Percentiles rank a stretch among this genome's conserved stretches.
phyloP scores from a whole-genome alignment of 2,888 invertebrate genomes.

The Hypsopygia costalis region DNA sequence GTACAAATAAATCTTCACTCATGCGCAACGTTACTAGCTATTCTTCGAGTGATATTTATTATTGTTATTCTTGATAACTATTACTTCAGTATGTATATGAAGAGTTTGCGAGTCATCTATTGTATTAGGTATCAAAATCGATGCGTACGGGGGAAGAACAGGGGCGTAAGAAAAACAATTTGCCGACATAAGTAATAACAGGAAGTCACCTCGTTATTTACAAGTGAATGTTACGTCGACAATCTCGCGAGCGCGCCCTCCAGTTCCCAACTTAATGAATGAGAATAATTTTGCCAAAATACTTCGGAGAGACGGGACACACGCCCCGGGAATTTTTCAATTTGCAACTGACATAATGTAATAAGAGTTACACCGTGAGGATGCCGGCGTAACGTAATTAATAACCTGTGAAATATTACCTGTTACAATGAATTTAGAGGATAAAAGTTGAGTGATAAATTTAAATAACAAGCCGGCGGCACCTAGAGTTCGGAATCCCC shows the following conservation, averaged over 20 bases:
- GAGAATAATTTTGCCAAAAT: conserved; percentile 80
- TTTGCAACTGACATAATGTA: conserved; percentile 80
- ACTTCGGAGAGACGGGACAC: conserved; percentile 77
- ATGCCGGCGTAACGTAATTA: conserved; percentile 76
- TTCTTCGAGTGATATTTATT: too few relatives aligned
- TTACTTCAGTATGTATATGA: not conserved
- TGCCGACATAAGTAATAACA: conserved; percentile 73
- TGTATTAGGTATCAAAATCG: conserved; percentile 32
- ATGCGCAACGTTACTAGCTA: too few relatives aligned
- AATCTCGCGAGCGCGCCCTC: conserved; percentile 71
- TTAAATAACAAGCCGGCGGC: conserved; percentile 65
- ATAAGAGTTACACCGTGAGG: conserved; percentile 78
- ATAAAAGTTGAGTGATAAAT: conserved; percentile 81
- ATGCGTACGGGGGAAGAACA: conserved; percentile 34
- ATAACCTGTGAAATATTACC: conserved; percentile 79
- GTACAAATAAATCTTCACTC: not conserved
- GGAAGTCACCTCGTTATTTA: conserved; percentile 78
- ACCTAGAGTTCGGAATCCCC: conserved; percentile 41
- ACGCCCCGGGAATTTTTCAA: conserved; percentile 80
- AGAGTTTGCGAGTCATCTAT: conserved; percentile 16
- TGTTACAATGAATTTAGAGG: conserved; percentile 78
- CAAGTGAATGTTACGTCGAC: conserved; percentile 74
- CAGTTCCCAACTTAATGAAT: conserved; percentile 77
- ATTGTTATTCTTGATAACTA: not conserved
- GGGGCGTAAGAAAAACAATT: conserved; percentile 70